Evolutionary conservation across 2,113 vertebrate species (phyloP).

Genomic region (Eurystomus gularis): DNA sequence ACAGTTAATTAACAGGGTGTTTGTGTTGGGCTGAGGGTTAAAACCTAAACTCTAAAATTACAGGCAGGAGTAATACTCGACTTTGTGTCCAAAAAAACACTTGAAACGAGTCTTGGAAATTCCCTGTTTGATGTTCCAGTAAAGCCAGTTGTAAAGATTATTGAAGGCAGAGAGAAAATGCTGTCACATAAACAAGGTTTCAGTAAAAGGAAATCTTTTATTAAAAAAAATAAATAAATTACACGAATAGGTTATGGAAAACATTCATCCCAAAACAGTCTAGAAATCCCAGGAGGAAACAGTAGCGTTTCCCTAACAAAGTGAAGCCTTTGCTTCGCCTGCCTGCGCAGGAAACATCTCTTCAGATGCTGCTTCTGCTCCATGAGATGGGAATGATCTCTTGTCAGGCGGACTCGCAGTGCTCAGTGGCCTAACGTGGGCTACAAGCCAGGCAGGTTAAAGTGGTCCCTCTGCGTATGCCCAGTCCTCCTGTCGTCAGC

Average conservation of each 20-base stretch:
- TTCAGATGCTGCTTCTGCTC: background rate
- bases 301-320: background rate
- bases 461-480: background rate
- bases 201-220: background rate
- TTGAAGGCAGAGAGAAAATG: background rate
- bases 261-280: background rate
- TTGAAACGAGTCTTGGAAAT: slow-evolving; percentile 33
- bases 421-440: background rate
- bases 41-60: background rate
- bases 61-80: background rate
- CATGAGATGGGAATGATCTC: background rate
- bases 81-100: background rate
- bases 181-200: slow-evolving; percentile 17
- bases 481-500: background rate
- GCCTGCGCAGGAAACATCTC: background rate
- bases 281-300: background rate
- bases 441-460: background rate
- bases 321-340: background rate
- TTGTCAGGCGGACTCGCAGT: background rate
- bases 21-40: background rate
- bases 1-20: slow-evolving; percentile 39
- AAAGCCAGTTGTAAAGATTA: slow-evolving; percentile 16
- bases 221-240: background rate
- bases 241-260: background rate
- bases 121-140: slow-evolving; percentile 19